These are phyloP conservation scores for Apamea anceps DNA, from an alignment of 2,888 invertebrate genomes.

Conservation along the genomic window DNA sequence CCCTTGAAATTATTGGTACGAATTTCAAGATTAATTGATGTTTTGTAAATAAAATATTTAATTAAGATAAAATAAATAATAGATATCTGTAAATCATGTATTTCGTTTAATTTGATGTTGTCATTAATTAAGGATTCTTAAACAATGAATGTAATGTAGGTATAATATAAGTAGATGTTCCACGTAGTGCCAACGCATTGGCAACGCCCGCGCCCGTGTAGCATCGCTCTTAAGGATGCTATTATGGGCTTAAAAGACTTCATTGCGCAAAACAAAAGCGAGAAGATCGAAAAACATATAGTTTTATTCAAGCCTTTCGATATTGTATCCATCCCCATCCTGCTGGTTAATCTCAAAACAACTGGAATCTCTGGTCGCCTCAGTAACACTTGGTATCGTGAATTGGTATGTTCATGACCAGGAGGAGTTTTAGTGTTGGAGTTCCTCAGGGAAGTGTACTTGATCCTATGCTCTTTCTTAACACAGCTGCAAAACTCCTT, in stretches of 20 bases:
- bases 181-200: too few relatives aligned
- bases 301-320: not conserved
- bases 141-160: too few relatives aligned
- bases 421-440: not conserved
- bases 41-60: not conserved
- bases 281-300: too few relatives aligned
- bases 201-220: too few relatives aligned
- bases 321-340: not conserved
- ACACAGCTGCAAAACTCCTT: not conserved
- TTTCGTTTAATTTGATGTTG: slow-evolving; percentile 15
- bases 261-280: not conserved
- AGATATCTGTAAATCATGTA: not conserved
- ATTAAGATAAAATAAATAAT: not conserved
- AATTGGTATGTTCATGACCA: not conserved
- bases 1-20: not conserved
- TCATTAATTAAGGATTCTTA: not conserved
- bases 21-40: not conserved
- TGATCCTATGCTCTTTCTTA: too few relatives aligned
- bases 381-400: not conserved
- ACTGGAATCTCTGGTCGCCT: not conserved
- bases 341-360: not conserved
- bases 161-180: not conserved
- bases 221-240: not conserved
- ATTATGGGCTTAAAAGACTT: not conserved
- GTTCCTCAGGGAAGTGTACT: not conserved